Evolutionary conservation across 1,140 invertebrate species (phyloP), one percentile per base, ranked within the genome.

Genomic region (Sinonovacula constricta): DNA sequence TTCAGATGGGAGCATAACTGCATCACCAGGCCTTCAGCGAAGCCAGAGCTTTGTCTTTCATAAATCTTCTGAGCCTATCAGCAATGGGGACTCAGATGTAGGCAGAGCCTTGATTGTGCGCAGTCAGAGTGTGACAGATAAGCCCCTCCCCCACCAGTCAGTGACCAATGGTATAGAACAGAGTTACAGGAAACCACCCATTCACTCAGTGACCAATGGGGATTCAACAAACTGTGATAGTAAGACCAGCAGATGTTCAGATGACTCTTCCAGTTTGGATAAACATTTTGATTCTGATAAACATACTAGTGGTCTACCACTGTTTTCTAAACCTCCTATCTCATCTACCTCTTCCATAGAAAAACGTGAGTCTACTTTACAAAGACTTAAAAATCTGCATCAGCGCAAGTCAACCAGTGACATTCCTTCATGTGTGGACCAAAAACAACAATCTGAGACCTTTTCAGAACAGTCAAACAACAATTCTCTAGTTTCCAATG

Each of bases 71-170:
- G 63, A 76, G 67, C 60, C 72, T 65, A 34, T 67, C 51, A 34
- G 14, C 3, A 76, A 57, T 49, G 63, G 72, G n/a, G 39, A 10
- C 26, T 28, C 7, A 0, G 3, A 56, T 12, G 12, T 5, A 15
- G 1, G n/a, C 4, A 49, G 15, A 45, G 15, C 15, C 54, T 24
- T 26, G 30, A 53, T 67, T 7, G 34, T 36, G 14, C 49, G 72
- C 18, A 76, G 72, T 67, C 63, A 67, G 3, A 76, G 72, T 59
- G 72, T 76, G 0, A 57, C 63, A 66, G 72, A 67, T n/a, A 76
- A 76, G 31, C 62, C 30, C 26, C 49, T 18, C 26, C 10, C 14
- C 57, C 28, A 69, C 3, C 18, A 57, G 49, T 22, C 39, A 49
- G 15, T 24, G 26, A 14, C 22, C 45, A 34, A 65, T 22, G 30